Base-by-base conservation (phyloP, 2,888 invertebrate genomes). In the Aromia moschata region DNA sequence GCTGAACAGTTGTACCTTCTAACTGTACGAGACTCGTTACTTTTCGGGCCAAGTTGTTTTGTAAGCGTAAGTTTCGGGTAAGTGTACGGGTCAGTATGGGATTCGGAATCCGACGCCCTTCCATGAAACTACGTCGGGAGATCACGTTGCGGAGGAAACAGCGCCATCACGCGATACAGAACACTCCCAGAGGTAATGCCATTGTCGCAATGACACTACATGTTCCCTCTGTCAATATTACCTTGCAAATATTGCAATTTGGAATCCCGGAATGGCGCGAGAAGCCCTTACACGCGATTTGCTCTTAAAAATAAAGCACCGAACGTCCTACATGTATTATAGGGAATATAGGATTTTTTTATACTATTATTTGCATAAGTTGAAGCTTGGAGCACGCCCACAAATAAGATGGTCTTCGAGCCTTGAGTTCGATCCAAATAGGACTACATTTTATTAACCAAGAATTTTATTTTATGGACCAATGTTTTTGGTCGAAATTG, bases 101-200 rank as follows among this genome's bases (percentile, higher is more conserved):
- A 15, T 31, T 31, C 18, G 3, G 40, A 4, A 14, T 43, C 17
- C 36, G 43, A 56, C 54, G 46, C 41, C 20, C 40, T 43, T 40
- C 47, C 25, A 49, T 56, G n/a, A 63, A 60, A 55, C 51, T 52
- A 53, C 46, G 43, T 37, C 54, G 47, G 53, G 58, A 55, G 60
- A 60, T 60, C 60, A 60, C 58, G 51, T 58, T 60, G 64, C 47
- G 64, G 56, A 37, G 12, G 49, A 38, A 60, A 60, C 56, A 40
- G 41, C 43, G 56, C 57, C 54, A 55, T 58, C 56, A 58, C 49
- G 53, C 53, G 53, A 18, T 38, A 37, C 55, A 44, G 55, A 45
- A 30, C 38, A 40, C 44, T 64, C 61, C 47, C 64, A 38, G 38
- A 58, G 56, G 58, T 56, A 61, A 58, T 54, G 41, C 52, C 56